Conservation (phyloP, 2,113 vertebrate genomes). For the Glaucomys volans region DNA sequence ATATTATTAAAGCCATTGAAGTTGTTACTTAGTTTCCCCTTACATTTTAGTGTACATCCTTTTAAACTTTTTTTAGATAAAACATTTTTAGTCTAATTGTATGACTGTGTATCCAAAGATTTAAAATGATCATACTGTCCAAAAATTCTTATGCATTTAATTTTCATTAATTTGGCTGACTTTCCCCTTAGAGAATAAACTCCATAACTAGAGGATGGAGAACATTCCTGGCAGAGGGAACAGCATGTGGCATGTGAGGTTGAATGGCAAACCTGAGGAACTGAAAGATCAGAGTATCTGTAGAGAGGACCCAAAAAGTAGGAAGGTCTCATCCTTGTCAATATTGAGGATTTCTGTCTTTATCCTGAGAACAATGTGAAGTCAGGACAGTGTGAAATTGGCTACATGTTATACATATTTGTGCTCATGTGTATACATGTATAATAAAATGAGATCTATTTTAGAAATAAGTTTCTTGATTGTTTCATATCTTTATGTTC, state of each 20-base stretch:
- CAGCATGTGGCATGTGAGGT: fast-evolving
- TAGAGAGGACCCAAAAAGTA: neutral
- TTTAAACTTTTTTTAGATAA: neutral
- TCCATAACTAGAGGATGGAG: neutral
- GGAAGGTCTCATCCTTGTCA: neutral
- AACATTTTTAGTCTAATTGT: neutral
- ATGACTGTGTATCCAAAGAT: neutral
- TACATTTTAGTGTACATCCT: neutral
- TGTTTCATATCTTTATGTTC: neutral
- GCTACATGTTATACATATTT: neutral
- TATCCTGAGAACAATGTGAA: neutral
- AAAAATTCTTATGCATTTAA: neutral
- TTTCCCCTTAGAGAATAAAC: neutral
- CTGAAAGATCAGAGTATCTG: fast-evolving
- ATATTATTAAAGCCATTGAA: neutral
- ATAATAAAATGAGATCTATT: neutral
- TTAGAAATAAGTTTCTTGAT: neutral
- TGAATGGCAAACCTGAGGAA: neutral
- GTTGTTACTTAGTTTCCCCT: neutral
- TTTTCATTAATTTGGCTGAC: neutral
- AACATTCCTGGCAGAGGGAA: neutral
- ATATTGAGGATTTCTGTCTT: neutral
- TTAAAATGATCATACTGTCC: neutral
- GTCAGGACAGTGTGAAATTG: neutral
- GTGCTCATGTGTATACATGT: no score